Base-by-base conservation (phyloP, 35 echinoderm and acorn worm genomes). In the Ophioderma brevispina region DNA sequence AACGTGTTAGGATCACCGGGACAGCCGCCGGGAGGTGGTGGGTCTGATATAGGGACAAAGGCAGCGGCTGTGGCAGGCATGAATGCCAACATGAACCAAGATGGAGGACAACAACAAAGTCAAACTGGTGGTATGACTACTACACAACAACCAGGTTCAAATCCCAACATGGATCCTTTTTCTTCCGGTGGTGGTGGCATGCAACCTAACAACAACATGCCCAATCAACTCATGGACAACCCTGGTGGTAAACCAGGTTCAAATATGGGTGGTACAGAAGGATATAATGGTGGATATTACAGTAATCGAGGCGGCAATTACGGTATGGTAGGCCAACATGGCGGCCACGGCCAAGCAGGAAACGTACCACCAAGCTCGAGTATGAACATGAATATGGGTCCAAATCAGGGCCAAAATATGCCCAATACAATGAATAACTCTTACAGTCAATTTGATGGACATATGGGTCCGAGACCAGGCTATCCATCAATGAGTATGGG, bases 391-490 rank as follows among this genome's bases (percentile, higher is more conserved):
- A 83, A 83, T 43, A 52, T 85, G 43, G 83, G 83, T 36, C 83
- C 83, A 70, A 85, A 85, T 31, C 55, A 63, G 83, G 63, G 63
- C 50, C 37, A 33, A 13, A 85, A 85, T 59, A 85, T 91, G 85
- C 42, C 84, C 76, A 95, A 95, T 76, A n/a, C n/a, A n/a, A n/a
- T n/a, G n/a, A n/a, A n/a, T n/a, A 98, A 80, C 84, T 90, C 91
- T 37, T 93, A 88, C 78, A 97, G 81, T 89, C 92, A 88, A 78
- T 98, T 85, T 85, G 92, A 94, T 80, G 83, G 83, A 34, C 83
- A 85, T 59, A 64, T 85, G 46, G 83, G 55, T 33, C 35, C 83
- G 25, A 85, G 83, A 64, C 83, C 52, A 32, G 55, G 55, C 36
- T 85, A 85, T 85, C 63, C 83, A 34, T 32, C 46, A 23, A 85